phyloP scores from a whole-genome alignment of 2,797 vertebrate genomes.

The Picus viridis region DNA sequence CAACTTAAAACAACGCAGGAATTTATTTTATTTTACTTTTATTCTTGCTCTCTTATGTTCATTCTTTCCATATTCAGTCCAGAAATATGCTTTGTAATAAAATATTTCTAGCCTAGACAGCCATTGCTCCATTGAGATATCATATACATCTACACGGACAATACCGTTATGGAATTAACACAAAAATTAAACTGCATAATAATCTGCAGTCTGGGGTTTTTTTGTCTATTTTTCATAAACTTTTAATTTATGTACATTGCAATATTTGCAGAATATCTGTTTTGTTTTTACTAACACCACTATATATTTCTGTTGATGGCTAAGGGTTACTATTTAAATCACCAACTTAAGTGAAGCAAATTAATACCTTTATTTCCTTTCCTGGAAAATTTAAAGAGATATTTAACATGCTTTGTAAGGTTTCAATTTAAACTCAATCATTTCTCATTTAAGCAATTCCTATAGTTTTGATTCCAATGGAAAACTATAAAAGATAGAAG shows the following conservation, averaged over 20 bases:
- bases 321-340: constrained; percentile 17
- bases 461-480: not conserved
- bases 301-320: not conserved
- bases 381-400: constrained; percentile 2
- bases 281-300: not conserved
- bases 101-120: not conserved
- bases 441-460: not conserved
- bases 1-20: not conserved
- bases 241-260: not conserved
- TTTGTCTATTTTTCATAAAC: not conserved
- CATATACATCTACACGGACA: not conserved
- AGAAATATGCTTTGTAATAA: not conserved
- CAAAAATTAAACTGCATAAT: not conserved
- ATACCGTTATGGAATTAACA: not conserved
- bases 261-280: not conserved
- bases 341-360: not conserved
- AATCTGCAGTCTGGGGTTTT: not conserved
- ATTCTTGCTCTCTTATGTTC: not conserved
- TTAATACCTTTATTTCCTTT: constrained; percentile 1
- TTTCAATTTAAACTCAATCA: constrained; percentile 34
- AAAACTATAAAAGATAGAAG: constrained; percentile 24
- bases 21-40: not conserved
- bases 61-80: not conserved
- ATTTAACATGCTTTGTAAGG: constrained; percentile 29
- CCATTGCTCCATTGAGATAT: not conserved